Evolutionary conservation across 2,888 invertebrate genomes (phyloP), one percentile per base, ranked within the genome.

Genomic region (Cacoxenus indagator): DNA sequence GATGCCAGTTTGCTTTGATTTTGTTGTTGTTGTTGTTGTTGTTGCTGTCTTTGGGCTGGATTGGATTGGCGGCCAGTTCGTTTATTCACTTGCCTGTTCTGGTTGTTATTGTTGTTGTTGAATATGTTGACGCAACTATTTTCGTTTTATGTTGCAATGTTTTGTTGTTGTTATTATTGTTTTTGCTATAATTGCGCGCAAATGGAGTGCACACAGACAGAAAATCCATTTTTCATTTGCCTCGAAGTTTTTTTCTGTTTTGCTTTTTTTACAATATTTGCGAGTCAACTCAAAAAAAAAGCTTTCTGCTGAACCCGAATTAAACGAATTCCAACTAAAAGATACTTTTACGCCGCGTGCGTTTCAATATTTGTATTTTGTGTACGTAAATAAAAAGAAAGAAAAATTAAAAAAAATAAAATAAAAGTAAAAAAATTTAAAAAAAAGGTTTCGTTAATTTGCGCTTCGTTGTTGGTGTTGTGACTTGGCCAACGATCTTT

Each of bases 401-500:
- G 67, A 73, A 72, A 65, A 37, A 66, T 51, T 48, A 48, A 17
- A 4, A n/a, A 48, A 48, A 22, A 19, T 17, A 48, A 31, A 31
- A 1, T n/a, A 67, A 70, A 64, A 62, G 73, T 73, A 67, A 68
- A 67, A 73, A 72, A 65, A 37, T 65, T 51, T 48, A 48, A 17
- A 4, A n/a, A 48, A 48, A 22, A 19, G 11, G n/a, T n/a, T n/a
- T 17, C 14, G 9, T 8, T 0, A 31, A 5, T 31, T 37, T 37
- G 37, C 37, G 5, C 37, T 67, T 51, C 48, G 48, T 65, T 55
- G 22, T 8, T 29, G 26, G 46, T 22, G 9, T 45, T 9, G 43
- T 59, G 45, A 48, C 43, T 59, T 66, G 66, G 73, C 77, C 76
- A 77, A 76, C 81, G 83, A 79, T 82, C 79, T 81, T 77, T 43